phyloP scores from a whole-genome alignment of 2,113 vertebrate genomes.

The Pseudorectes ferrugineus region DNA sequence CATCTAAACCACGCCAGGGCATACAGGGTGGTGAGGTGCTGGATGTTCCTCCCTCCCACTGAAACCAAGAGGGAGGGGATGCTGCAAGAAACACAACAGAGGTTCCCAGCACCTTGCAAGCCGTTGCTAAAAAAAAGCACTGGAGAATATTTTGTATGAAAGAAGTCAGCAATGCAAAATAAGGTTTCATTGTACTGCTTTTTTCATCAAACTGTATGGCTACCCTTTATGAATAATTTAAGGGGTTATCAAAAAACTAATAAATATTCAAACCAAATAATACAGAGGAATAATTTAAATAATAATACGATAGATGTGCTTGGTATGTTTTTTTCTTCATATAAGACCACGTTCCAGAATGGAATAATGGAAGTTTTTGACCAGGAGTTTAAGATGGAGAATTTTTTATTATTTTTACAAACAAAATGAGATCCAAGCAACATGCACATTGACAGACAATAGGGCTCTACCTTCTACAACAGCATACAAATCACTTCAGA shows the following conservation, averaged over 20 bases:
- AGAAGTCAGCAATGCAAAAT: neutral
- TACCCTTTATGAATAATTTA: conserved; percentile 61
- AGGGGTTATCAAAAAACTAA: conserved; percentile 53
- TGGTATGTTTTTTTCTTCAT: conserved; percentile 13
- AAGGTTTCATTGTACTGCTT: conserved; percentile 8
- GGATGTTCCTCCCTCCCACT: neutral
- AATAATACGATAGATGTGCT: conserved; percentile 36
- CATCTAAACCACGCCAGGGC: neutral
- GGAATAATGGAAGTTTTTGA: conserved; percentile 26
- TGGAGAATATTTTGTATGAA: neutral
- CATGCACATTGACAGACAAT: neutral
- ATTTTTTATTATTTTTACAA: conserved; percentile 35
- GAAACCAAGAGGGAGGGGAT: neutral
- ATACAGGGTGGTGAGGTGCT: neutral
- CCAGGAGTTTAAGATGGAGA: neutral
- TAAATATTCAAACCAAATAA: conserved; percentile 65
- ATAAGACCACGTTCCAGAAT: neutral
- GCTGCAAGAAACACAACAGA: neutral
- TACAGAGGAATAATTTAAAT: conserved; percentile 53
- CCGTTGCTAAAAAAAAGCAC: neutral
- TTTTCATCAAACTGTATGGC: neutral
- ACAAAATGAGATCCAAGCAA: conserved; percentile 25
- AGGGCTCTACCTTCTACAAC: neutral
- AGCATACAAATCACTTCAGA: conserved; percentile 23
- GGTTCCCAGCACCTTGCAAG: neutral